A percentile compares a stretch with the other conserved stretches of the same genome.
phyloP scores from a whole-genome alignment of 2,888 invertebrate genomes.

The Cryptocephalus primarius region DNA sequence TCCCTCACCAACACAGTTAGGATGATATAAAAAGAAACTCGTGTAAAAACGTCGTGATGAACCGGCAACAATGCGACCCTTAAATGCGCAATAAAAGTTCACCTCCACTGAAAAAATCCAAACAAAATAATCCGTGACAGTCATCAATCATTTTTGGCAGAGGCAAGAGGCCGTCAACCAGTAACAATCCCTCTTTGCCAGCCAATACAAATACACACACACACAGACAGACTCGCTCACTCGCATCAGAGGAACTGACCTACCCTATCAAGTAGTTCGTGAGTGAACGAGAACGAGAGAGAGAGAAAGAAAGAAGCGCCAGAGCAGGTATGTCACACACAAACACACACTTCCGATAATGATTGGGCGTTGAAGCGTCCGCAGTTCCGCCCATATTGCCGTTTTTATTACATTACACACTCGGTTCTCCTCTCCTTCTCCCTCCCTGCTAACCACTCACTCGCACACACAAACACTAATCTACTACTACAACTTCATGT shows the following conservation, averaged over 20 bases:
- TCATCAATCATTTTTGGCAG: conserved; percentile 12
- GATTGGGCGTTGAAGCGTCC: conserved; percentile 22
- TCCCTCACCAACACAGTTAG: too few species aligned
- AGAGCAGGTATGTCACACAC: conserved; percentile 24
- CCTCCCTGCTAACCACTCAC: conserved; percentile 13
- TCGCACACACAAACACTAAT: conserved; percentile 21
- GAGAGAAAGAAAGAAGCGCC: background rate
- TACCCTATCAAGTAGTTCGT: conserved; percentile 23
- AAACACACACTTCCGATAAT: conserved; percentile 27
- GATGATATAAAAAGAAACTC: too few species aligned
- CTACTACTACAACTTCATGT: conserved; percentile 17
- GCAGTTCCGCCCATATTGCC: conserved; percentile 25
- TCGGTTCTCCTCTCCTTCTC: background rate
- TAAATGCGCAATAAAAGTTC: too few species aligned
- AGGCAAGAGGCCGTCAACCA: too few species aligned
- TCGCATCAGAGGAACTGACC: conserved; percentile 24
- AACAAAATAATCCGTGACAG: conserved; percentile 2
- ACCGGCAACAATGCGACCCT: too few species aligned
- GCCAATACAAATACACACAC: too few species aligned
- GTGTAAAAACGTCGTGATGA: too few species aligned
- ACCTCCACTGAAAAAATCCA: background rate
- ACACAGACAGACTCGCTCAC: background rate
- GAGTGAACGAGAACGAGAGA: conserved; percentile 12
- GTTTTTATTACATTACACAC: conserved; percentile 34
- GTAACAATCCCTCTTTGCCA: too few species aligned